Base-by-base conservation (phyloP, 2,888 invertebrate species). In the Odontocerum albicorne region DNA sequence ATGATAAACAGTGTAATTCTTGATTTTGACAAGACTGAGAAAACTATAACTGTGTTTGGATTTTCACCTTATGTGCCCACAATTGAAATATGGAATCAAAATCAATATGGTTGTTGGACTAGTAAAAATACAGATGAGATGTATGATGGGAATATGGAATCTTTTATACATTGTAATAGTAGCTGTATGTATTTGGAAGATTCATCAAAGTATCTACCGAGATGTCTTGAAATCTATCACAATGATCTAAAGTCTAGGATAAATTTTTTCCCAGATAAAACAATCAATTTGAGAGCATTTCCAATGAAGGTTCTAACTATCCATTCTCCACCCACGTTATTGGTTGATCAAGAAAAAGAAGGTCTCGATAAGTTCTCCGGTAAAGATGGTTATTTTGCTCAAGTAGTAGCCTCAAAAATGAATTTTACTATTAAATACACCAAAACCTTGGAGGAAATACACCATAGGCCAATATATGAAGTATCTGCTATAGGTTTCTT, bases 331-430 rank as follows among this genome's bases (percentile, higher is more conserved):
- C 70, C 70, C 0, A 68, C 63, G 12, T 64, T 69, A 3, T 44
- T 61, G 2, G 47, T 71, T 2, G 53, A 66, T 0, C n/a, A 55
- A 1, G 46, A 6, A 2, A 51, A 43, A 2, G 49, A 62, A 13
- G 59, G 60, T 0, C 4, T 61, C 0, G 10, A 46, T 2, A 47
- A 35, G 0, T 7, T 72, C 1, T 51, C 57, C 2, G 72, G 72
- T n/a, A 68, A 69, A 12, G 71, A 71, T 52, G 72, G 70, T 2
- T 51, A 62, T 49, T 53, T 72, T 0, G 57, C 68, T 4, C 57
- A 54, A 0, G 8, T 66, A 21, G 32, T 72, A 4, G 63, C 67
- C 0, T 57, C 64, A 31, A 62, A 63, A 27, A 66, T 72, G 66
- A 72, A 72, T 57, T 72, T 71, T 20, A 65, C 63, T 4, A 55